Evolutionary conservation across 2,888 invertebrate genomes (phyloP), one percentile per base, ranked within the genome.

Genomic region (Helicoverpa assulta): DNA sequence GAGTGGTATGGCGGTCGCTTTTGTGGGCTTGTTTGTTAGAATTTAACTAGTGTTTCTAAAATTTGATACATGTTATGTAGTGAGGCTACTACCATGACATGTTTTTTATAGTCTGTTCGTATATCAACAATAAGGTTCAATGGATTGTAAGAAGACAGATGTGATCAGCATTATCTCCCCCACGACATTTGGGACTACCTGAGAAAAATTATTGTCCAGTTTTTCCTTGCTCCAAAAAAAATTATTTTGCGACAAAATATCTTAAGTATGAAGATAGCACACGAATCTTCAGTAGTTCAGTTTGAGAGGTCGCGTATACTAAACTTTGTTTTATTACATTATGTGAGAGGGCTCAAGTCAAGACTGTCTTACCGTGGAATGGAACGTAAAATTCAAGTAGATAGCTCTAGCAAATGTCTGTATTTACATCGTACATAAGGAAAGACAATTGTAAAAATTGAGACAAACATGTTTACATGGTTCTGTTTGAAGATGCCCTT

Each of bases 401-500:
- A 19, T 51, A 54, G 54, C 26, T 51, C 57, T 26, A 57, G 52
- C 43, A 69, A 74, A 62, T 12, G 58, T 58, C 18, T 47, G 5
- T 50, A 29, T 70, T 63, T 59, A 43, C 61, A 51, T 29, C 21
- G 43, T 57, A 71, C 57, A 65, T 43, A 58, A 47, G 57, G 37
- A 70, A 53, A 43, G 21, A 52, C 55, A 52, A 10, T 19, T 52
- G 18, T 61, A 63, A 73, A 63, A 66, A 52, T 58, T 50, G 21
- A 66, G 62, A 76, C 26, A 56, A 76, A 76, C 62, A 56, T 71
- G 71, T 76, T 76, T 76, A 62, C 61, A 51, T 54, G 43, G 56
- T 54, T 50, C 29, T 12, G 16, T 21, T 64, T 64, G 55, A 43
- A 57, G 43, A 52, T 29, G 43, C 21, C 14, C 60, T 64, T 74